A percentile compares a stretch with the other conserved stretches of the same genome.
phyloP scores from a whole-genome alignment of 2,888 invertebrate species.

The Apantesis nais region DNA sequence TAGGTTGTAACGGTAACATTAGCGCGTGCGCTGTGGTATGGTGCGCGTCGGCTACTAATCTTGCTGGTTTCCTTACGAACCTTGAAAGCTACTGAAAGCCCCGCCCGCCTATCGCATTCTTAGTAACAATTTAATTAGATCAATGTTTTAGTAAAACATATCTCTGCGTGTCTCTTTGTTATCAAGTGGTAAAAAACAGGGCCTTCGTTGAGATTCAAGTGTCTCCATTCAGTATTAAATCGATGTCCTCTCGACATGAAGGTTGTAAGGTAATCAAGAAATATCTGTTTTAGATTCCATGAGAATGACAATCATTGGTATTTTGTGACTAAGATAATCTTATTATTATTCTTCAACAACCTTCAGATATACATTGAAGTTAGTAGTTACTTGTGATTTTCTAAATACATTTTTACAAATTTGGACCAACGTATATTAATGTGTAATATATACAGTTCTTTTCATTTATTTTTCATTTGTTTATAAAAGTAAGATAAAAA shows the following conservation, averaged over 20 bases:
- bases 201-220: constrained; percentile 34
- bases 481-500: background rate
- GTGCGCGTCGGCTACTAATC: constrained; percentile 71
- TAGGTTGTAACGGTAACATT: constrained; percentile 69
- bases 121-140: constrained; percentile 51
- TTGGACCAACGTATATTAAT: background rate
- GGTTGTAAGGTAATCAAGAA: constrained; percentile 17
- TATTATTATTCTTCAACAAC: background rate
- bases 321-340: background rate
- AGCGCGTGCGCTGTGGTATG: constrained; percentile 74
- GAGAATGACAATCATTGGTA: background rate
- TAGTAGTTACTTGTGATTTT: background rate
- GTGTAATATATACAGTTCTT: background rate
- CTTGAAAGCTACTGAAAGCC: constrained; percentile 80
- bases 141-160: constrained; percentile 43
- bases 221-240: constrained; percentile 29
- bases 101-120: constrained; percentile 65
- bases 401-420: background rate
- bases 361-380: background rate
- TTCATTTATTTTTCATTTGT: background rate
- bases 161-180: constrained; percentile 46
- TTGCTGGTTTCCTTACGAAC: constrained; percentile 58
- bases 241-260: constrained; percentile 30
- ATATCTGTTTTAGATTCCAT: background rate
- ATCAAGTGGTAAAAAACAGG: constrained; percentile 30